These are phyloP conservation scores for Drosophila stalkeri DNA, from an alignment of 2,888 invertebrate genomes.

Conservation along the genomic window DNA sequence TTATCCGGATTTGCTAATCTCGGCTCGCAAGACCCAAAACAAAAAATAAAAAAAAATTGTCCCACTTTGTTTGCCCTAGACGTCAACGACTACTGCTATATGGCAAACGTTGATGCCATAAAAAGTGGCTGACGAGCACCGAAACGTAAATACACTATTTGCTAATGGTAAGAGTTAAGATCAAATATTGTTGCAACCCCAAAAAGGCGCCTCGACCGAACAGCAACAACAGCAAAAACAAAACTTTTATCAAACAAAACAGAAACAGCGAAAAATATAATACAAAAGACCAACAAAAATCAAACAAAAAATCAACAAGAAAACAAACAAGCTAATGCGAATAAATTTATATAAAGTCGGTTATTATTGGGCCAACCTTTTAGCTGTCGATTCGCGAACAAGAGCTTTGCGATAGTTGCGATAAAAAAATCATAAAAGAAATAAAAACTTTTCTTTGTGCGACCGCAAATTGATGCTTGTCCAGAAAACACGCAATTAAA, in stretches of 20 bases:
- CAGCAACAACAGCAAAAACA: constrained; percentile 1
- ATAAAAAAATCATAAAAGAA: no score
- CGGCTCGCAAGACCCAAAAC: background rate
- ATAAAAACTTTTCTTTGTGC: background rate
- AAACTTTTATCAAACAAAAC: constrained; percentile 15
- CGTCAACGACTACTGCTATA: constrained; percentile 21
- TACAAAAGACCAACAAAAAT: background rate
- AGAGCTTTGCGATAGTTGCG: constrained; percentile 14
- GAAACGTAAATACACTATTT: constrained; percentile 33
- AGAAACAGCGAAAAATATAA: constrained; percentile 7
- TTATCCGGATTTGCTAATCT: constrained; percentile 35
- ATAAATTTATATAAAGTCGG: constrained; percentile 56
- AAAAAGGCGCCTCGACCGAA: background rate
- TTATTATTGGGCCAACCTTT: constrained; percentile 34
- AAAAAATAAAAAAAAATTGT: constrained; percentile 22
- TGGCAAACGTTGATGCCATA: constrained; percentile 7
- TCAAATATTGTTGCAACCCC: constrained; percentile 8
- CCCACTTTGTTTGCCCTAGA: constrained; percentile 33
- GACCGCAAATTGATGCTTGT: constrained; percentile 35
- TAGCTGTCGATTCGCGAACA: constrained; percentile 47
- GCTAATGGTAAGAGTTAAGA: constrained; percentile 6
- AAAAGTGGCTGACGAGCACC: constrained; percentile 5
- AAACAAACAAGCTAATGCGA: constrained; percentile 34
- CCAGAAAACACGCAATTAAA: constrained; percentile 23
- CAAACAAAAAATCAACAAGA: background rate